These are phyloP conservation scores for Onthophagus taurus DNA, from an alignment of 1,140 invertebrate species.

Conservation along the genomic window DNA sequence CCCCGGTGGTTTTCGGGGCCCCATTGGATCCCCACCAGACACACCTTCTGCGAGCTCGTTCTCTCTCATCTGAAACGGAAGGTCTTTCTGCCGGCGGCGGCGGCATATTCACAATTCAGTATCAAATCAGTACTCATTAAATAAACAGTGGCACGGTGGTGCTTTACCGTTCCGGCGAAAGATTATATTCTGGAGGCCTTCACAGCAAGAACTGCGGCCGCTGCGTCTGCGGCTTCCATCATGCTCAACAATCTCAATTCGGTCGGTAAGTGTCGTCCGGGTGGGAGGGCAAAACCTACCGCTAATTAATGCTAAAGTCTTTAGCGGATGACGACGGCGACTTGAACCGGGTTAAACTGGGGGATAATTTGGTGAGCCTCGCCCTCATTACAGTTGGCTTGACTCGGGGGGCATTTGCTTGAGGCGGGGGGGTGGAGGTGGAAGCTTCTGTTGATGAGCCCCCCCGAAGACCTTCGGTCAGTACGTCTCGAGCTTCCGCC, in stretches of 20 bases:
- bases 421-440: too few species aligned
- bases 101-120: slow-evolving; percentile 39
- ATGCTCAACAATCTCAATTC: slow-evolving; percentile 38
- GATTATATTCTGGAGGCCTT: slow-evolving; percentile 26
- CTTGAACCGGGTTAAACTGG: slow-evolving; percentile 39
- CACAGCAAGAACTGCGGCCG: too few species aligned
- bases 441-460: too few species aligned
- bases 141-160: slow-evolving; percentile 40
- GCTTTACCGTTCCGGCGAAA: too few species aligned
- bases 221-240: too few species aligned
- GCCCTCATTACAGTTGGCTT: slow-evolving; percentile 36
- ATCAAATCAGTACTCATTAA: slow-evolving; percentile 42
- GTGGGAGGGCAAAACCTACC: too few species aligned
- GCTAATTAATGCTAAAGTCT: slow-evolving; percentile 38
- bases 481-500: too few species aligned
- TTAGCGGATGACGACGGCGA: slow-evolving; percentile 39
- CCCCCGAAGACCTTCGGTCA: too few species aligned
- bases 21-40: slow-evolving; percentile 28
- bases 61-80: too few species aligned
- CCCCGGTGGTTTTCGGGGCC: slow-evolving; percentile 20
- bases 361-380: too few species aligned
- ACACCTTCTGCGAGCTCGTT: slow-evolving; percentile 25
- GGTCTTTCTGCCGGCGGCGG: slow-evolving; percentile 26
- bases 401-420: too few species aligned
- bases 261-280: slow-evolving; percentile 39